phyloP scores from a whole-genome alignment of 2,888 invertebrate genomes.

The Copidosoma aretas region DNA sequence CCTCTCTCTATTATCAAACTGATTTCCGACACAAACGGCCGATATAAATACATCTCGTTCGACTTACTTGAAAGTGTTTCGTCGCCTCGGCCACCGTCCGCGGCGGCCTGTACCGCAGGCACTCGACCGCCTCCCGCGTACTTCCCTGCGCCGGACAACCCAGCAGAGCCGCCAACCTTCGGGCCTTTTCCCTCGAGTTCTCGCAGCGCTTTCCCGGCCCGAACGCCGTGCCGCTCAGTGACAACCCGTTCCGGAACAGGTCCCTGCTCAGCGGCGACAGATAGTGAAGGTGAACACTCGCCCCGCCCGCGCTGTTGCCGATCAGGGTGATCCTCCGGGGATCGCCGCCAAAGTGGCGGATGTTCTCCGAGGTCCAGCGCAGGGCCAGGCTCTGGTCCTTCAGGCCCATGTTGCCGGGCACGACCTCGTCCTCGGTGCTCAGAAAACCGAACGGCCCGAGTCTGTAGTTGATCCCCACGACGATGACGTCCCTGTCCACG shows the following conservation, averaged over 20 bases:
- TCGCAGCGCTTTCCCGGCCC: constrained; percentile 62
- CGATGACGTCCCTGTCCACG: constrained; percentile 71
- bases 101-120: constrained; percentile 70
- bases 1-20: neutral
- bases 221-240: constrained; percentile 75
- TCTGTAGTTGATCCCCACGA: constrained; percentile 75
- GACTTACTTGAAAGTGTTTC: constrained; percentile 49
- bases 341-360: constrained; percentile 75
- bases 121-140: constrained; percentile 68
- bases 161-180: constrained; percentile 67
- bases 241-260: constrained; percentile 66
- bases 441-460: constrained; percentile 74
- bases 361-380: constrained; percentile 73
- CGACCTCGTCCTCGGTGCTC: constrained; percentile 73
- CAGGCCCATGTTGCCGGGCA: constrained; percentile 76
- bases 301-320: constrained; percentile 78
- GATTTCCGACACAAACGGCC: neutral
- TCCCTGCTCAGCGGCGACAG: constrained; percentile 71
- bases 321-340: constrained; percentile 72
- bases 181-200: constrained; percentile 67
- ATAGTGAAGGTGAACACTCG: constrained; percentile 76
- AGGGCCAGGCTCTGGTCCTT: constrained; percentile 77
- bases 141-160: constrained; percentile 70
- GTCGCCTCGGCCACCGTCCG: constrained; percentile 59
- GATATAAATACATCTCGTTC: neutral